phyloP scores from a whole-genome alignment of 2,888 invertebrate genomes.

The Cyaniris semiargus region DNA sequence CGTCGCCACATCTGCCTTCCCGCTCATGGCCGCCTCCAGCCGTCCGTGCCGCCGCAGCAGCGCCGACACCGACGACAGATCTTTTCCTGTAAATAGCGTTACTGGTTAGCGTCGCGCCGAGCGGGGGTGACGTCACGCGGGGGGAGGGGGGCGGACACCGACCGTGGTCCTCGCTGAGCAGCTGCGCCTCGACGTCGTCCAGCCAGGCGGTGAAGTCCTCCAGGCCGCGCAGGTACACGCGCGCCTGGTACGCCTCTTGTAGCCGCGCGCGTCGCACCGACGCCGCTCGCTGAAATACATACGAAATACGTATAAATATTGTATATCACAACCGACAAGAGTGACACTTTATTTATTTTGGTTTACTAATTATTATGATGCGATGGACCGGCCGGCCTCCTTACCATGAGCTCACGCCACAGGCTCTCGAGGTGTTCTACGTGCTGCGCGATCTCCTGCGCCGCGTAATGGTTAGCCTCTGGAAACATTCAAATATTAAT shows the following conservation, averaged over 20 bases:
- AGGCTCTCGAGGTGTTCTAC: constrained; percentile 91
- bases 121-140: background rate
- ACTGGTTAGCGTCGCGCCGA: background rate
- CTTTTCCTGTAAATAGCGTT: constrained; percentile 83
- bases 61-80: constrained; percentile 91
- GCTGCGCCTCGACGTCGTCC: constrained; percentile 84
- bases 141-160: constrained; percentile 29
- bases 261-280: constrained; percentile 91
- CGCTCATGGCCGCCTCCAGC: constrained; percentile 91
- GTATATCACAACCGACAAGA: background rate
- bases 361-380: no score
- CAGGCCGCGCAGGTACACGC: constrained; percentile 91
- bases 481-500: constrained; percentile 43
- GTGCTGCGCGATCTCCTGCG: constrained; percentile 89
- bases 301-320: background rate
- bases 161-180: constrained; percentile 76
- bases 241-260: constrained; percentile 94
- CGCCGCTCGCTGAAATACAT: constrained; percentile 81
- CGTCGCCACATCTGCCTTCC: constrained; percentile 91
- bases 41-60: constrained; percentile 89
- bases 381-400: background rate
- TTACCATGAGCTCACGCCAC: constrained; percentile 90
- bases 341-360: background rate
- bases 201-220: constrained; percentile 97
- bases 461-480: constrained; percentile 92